phyloP scores from a whole-genome alignment of 1,140 invertebrate species.

The Oryzaephilus surinamensis region DNA sequence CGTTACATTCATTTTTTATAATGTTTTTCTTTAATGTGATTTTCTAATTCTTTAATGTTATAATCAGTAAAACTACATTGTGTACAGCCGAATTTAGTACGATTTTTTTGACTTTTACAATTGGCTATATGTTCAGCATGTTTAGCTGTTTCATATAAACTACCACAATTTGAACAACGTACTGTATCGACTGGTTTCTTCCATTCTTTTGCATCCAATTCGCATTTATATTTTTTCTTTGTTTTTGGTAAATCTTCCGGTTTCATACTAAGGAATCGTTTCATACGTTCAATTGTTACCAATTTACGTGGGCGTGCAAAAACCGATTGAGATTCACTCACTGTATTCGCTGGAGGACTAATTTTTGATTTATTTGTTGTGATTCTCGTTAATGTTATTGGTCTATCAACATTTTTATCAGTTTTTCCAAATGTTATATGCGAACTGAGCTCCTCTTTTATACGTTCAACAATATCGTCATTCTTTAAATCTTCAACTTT shows the following conservation, averaged over 20 bases:
- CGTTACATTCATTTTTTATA: conserved; percentile 1
- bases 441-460: conserved; percentile 21
- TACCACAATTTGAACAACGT: conserved; percentile 21
- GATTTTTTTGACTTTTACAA: conserved; percentile 17
- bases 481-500: conserved; percentile 23
- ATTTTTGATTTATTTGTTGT: too few species aligned
- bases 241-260: conserved; percentile 12
- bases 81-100: conserved; percentile 23
- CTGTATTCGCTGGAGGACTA: not conserved
- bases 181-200: conserved; percentile 27
- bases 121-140: conserved; percentile 19
- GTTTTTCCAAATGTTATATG: conserved; percentile 9
- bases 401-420: too few species aligned
- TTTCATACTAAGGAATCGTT: conserved; percentile 26
- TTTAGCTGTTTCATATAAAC: conserved; percentile 16
- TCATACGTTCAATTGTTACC: conserved; percentile 14
- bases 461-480: conserved; percentile 19
- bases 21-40: conserved; percentile 19
- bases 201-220: conserved; percentile 16
- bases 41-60: conserved; percentile 19
- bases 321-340: not conserved
- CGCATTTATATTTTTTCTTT: conserved; percentile 18
- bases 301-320: not conserved
- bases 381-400: too few species aligned
- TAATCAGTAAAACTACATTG: conserved; percentile 24